Base-by-base conservation (phyloP, 2,888 invertebrate genomes). In the Crepidodera aurea region DNA sequence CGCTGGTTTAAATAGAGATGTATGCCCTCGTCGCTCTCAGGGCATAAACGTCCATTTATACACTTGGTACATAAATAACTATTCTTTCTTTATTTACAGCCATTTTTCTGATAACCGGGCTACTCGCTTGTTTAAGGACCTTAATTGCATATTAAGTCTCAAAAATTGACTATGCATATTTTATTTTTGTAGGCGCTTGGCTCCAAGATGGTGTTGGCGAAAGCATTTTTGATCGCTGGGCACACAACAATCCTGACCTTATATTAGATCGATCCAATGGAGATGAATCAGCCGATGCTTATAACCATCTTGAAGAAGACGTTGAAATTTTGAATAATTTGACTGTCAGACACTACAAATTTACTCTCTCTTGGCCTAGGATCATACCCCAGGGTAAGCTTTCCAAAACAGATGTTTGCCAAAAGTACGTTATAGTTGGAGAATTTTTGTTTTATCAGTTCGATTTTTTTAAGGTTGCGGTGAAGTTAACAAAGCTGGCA, bases 151-250 rank as follows among this genome's bases (percentile, higher is more conserved):
- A n/a, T n/a, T n/a, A n/a, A n/a, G n/a, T n/a, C n/a, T n/a, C n/a
- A n/a, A n/a, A n/a, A n/a, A n/a, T n/a, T n/a, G n/a, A n/a, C n/a
- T n/a, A n/a, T n/a, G n/a, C n/a, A n/a, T n/a, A n/a, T n/a, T n/a
- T n/a, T n/a, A n/a, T n/a, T n/a, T n/a, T n/a, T n/a, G 10, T 7
- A 53, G 57, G 57, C 5, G 56, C 56, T 25, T 56, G 56, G 56
- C 19, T 16, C 6, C 40, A 56, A 37, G 46, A 46, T 25, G 29
- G n/a, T 7, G 32, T n/a, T 18, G 13, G 12, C n/a, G 46, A 46
- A 48, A 44, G 19, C 18, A 56, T 56, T 34, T 56, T 25, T 34
- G 44, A 56, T 27, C 34, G 34, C n/a, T 37, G 44, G 48, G 19
- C 25, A 10, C 44, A 48, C 12, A 37, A 19, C 1, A 22, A 37